A percentile compares a stretch with the other conserved stretches of the same genome.
phyloP scores from a whole-genome alignment of 1,140 invertebrate species.

The Psix sp. region DNA sequence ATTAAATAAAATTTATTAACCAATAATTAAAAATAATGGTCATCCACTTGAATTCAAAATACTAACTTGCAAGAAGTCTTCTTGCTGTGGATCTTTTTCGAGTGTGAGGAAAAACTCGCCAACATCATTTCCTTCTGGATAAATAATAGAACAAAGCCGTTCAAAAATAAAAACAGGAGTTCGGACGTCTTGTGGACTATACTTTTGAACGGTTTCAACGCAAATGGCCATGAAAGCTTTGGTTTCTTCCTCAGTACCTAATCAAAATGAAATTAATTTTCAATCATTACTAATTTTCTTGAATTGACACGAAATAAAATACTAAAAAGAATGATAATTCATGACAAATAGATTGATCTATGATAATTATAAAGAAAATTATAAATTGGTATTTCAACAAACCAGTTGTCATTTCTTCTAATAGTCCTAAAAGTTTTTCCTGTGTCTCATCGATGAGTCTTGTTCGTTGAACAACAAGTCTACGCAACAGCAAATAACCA shows the following conservation, averaged over 20 bases:
- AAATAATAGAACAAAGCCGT: conserved; percentile 97
- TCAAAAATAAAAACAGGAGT: conserved; percentile 99
- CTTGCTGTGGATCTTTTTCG: conserved; percentile 98
- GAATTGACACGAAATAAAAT: no score
- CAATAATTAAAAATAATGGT: background rate
- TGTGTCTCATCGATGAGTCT: conserved; percentile 97
- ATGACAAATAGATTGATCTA: no score
- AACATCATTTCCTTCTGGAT: conserved; percentile 97
- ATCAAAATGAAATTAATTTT: conserved; percentile 32
- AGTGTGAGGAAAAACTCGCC: conserved; percentile 97
- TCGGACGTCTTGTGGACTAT: conserved; percentile 92
- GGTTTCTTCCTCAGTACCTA: conserved; percentile 95
- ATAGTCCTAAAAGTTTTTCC: conserved; percentile 93
- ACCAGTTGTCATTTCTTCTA: conserved; percentile 97
- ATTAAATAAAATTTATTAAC: no score
- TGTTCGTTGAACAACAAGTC: conserved; percentile 95
- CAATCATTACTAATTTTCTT: no score
- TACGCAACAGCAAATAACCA: conserved; percentile 93
- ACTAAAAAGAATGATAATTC: no score
- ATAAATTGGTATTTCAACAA: no score
- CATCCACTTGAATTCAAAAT: background rate
- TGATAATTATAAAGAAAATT: conserved; percentile 4
- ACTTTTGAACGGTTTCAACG: conserved; percentile 96
- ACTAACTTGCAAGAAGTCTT: conserved; percentile 94
- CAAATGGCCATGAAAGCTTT: conserved; percentile 98